Conservation (phyloP, 2,888 invertebrate species). For the Hirtodrosophila confusa region DNA sequence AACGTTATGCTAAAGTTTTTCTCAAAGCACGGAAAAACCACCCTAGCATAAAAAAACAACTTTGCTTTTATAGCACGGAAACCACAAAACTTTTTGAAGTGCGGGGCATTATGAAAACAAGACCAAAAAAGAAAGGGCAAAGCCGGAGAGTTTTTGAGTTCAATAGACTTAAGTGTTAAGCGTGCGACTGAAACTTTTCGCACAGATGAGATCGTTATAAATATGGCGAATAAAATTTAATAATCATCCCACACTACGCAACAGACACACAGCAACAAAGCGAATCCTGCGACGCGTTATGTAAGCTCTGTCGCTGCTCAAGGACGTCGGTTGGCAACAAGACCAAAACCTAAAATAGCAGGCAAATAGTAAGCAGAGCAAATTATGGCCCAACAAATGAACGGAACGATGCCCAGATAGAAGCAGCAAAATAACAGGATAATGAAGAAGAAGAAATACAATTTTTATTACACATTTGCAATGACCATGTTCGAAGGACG, state of each 20-base stretch:
- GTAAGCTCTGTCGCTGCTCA: constrained; percentile 56
- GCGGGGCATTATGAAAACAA: constrained; percentile 1
- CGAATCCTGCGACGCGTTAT: constrained; percentile 41
- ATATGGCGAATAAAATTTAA: constrained; percentile 42
- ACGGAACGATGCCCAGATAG: constrained; percentile 14
- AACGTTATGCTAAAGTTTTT: constrained; percentile 16
- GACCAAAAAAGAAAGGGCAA: background rate
- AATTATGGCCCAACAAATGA: constrained; percentile 2
- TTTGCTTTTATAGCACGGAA: constrained; percentile 12
- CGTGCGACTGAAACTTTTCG: constrained; percentile 44
- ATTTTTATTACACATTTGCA: constrained; percentile 59
- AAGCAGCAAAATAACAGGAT: constrained; percentile 27
- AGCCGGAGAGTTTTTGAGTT: constrained; percentile 23
- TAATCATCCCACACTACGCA: constrained; percentile 34
- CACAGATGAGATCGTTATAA: constrained; percentile 20
- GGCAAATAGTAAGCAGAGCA: constrained; percentile 26
- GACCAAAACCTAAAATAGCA: constrained; percentile 52
- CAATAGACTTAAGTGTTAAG: constrained; percentile 46
- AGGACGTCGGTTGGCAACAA: constrained; percentile 43
- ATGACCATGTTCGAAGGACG: constrained; percentile 65
- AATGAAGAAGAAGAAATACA: constrained; percentile 15
- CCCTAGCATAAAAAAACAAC: constrained; percentile 6
- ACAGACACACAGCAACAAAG: constrained; percentile 4
- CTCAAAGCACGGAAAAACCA: constrained; percentile 6
- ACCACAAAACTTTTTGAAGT: constrained; percentile 29